phyloP scores from a whole-genome alignment of 2,888 invertebrate species.

The Empis livida region DNA sequence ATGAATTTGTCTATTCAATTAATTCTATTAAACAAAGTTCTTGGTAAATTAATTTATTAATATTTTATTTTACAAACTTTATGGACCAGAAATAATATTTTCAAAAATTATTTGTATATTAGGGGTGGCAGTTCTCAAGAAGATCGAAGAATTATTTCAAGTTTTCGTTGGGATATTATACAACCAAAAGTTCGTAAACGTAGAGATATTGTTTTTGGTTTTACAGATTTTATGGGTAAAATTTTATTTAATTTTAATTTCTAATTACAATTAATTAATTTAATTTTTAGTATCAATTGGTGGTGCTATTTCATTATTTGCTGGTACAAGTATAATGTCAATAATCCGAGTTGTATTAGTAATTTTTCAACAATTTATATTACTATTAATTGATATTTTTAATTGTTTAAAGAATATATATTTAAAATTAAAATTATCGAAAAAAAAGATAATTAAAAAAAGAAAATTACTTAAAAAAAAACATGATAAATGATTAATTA shows the following conservation, averaged over 20 bases:
- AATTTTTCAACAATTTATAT: conserved; percentile 3
- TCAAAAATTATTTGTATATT: conserved; percentile 9
- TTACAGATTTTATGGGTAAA: conserved; percentile 43
- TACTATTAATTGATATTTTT: background rate
- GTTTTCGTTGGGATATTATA: conserved; percentile 41
- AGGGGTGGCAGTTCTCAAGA: conserved; percentile 13
- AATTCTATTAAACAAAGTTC: conserved; percentile 28
- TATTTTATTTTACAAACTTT: background rate
- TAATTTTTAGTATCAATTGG: conserved; percentile 39
- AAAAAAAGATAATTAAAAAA: no score
- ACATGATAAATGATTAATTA: no score
- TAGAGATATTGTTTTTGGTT: conserved; percentile 43
- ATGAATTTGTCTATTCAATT: conserved; percentile 25
- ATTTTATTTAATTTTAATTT: background rate
- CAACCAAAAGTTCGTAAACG: conserved; percentile 41
- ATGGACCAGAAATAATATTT: conserved; percentile 21
- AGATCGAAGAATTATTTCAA: conserved; percentile 29
- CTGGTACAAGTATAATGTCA: conserved; percentile 40
- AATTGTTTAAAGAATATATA: no score
- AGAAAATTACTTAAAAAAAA: no score
- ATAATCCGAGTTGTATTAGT: conserved; percentile 29
- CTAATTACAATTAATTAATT: background rate
- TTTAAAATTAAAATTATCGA: no score
- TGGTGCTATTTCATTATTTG: conserved; percentile 40
- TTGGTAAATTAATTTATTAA: conserved; percentile 15